Percentiles rank a stretch among this genome's conserved stretches.
Evolutionary conservation across 2,888 invertebrate species (phyloP).

Genomic region (Stenichneumon culpator): DNA sequence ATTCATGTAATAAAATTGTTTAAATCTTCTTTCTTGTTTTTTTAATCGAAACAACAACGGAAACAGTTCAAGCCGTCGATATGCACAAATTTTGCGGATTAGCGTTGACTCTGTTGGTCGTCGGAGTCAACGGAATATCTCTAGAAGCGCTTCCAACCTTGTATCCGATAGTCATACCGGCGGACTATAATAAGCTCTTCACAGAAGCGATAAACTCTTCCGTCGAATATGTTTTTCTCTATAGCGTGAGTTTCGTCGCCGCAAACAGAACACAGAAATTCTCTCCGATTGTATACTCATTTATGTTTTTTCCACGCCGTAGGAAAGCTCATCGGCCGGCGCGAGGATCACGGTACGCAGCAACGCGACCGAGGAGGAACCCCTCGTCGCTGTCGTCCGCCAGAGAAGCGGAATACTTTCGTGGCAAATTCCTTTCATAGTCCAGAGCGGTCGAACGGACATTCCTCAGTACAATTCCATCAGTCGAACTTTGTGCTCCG

Average conservation of each 20-base stretch:
- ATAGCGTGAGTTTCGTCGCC: slow-evolving; percentile 76
- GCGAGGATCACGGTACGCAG: slow-evolving; percentile 81
- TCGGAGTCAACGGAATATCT: slow-evolving; percentile 37
- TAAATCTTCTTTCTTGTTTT: neutral
- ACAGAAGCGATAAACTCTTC: slow-evolving; percentile 74
- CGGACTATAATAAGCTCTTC: slow-evolving; percentile 75
- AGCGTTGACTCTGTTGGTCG: slow-evolving; percentile 44
- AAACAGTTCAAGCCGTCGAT: slow-evolving; percentile 27
- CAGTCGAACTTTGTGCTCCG: slow-evolving; percentile 88
- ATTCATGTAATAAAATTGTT: slow-evolving; percentile 4
- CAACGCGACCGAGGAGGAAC: slow-evolving; percentile 87
- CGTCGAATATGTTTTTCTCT: slow-evolving; percentile 82
- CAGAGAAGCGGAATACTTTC: slow-evolving; percentile 92
- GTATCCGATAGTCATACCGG: slow-evolving; percentile 77
- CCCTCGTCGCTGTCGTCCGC: slow-evolving; percentile 91
- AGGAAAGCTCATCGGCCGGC: slow-evolving; percentile 73
- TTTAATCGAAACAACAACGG: slow-evolving; percentile 2
- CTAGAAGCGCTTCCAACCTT: slow-evolving; percentile 69
- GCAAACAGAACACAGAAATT: neutral
- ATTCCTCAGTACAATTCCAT: slow-evolving; percentile 77
- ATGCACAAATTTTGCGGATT: slow-evolving; percentile 44
- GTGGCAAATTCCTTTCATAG: slow-evolving; percentile 91
- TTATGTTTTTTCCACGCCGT: neutral
- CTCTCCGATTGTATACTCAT: neutral
- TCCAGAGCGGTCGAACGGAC: slow-evolving; percentile 83